Evolutionary conservation across 1,140 invertebrate genomes (phyloP), one percentile per base, ranked within the genome.

Genomic region (Copidosoma floridanum): DNA sequence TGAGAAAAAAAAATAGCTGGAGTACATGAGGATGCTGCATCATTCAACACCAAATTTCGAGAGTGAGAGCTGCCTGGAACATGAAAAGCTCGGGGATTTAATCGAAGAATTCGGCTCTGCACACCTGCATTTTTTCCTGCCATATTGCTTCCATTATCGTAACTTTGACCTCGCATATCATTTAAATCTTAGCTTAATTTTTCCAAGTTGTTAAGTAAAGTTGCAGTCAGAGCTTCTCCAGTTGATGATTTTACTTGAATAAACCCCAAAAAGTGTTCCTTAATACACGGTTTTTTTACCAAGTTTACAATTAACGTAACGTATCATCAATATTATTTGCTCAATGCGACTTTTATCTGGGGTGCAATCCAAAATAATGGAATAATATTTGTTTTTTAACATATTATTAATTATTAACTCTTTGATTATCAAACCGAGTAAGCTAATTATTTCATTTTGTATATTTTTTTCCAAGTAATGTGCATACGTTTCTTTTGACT

Each of bases 101-200:
- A 55, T 40, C 67, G 41, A 8, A 64, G 37, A 50, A 68, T 68
- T 48, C 27, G n/a, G 54, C 63, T 57, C 63, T 72, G 68, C 12
- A 70, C 63, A 16, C 70, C 69, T 64, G 64, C 66, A 44, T 66
- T 61, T 20, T 47, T 63, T 29, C 65, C 71, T 38, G 46, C 18
- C 66, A 72, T 71, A 43, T 68, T 71, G 2, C 46, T 10, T 6
- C 62, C 69, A 58, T 72, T 73, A 44, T 72, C 67, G 44, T 72
- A 73, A 7, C 63, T 61, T 62, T 71, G 71, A 2, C 65, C 68
- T 14, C 67, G 40, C 14, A 14, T 24, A 29, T 46, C 27, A 7
- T 6, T 38, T 54, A 55, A 3, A 56, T 44, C 6, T 43, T 43
- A 3, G 20, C 21, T 24, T 12, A 18, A 18, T 26, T 21, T 24